Base-by-base conservation (phyloP, 1,140 invertebrate genomes). In the Trypoxylus dichotomus region DNA sequence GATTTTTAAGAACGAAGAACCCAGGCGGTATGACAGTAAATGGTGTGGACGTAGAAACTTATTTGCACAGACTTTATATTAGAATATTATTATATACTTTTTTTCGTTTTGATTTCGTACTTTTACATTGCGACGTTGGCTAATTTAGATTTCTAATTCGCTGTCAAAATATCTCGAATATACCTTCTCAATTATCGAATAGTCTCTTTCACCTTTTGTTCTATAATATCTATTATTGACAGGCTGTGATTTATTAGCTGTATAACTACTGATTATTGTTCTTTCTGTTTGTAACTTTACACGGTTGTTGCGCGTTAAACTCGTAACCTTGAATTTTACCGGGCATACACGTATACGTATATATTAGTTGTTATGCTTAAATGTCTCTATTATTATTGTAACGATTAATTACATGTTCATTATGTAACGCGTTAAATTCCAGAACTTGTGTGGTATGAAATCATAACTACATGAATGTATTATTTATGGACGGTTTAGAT, bases 301-400 rank as follows among this genome's bases (percentile, higher is more conserved):
- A 54, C 47, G 15, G 47, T 54, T 54, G 47, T 54, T 54, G 15
- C 19, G 47, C 47, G 60, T 68, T 68, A 58, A 13, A 5, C 32
- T 21, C 5, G 47, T 58, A n/a, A 58, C 60, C 27, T 68, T 21
- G 60, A 68, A 68, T 68, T 68, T 68, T 68, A 68, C 60, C 24
- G 27, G 24, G 60, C 27, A 25, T 27, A 68, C 21, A 24, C 11
- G 3, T 29, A 27, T 68, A 68, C 21, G 27, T 29, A 58, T 68
- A 68, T 29, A 27, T 29, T 68, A 21, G 60, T 68, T 54, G 47
- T 54, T 24, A 24, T 68, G 47, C 27, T 68, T 68, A 68, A 68
- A 68, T 68, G 60, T 68, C 60, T 68, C 60, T 68, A 68, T 68
- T 68, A 68, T 68, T 68, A 68, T 68, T 68, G 60, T 24, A 68